Base-by-base conservation (phyloP, 2,797 vertebrate species). In the Ptychadena robeensis region DNA sequence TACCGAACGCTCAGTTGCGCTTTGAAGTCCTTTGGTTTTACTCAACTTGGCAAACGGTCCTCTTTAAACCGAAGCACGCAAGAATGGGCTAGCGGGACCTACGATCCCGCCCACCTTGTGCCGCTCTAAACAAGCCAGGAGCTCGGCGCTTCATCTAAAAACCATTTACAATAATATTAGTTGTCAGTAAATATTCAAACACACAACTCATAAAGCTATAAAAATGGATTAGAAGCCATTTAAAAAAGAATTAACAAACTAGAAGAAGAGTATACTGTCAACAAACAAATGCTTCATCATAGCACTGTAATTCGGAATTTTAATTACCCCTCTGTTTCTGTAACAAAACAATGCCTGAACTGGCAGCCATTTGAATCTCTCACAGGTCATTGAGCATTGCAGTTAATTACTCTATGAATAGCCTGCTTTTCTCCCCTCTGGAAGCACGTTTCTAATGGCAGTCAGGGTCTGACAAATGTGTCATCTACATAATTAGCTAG, bases 401-500 rank as follows among this genome's bases (percentile, higher is more conserved):
- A 94, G 93, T 96, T 95, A 96, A 96, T 96, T 95, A 96, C 94
- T 94, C 92, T 93, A 90, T 92, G 93, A 94, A 94, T 95, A 92
- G 93, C 92, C 94, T 93, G 93, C 93, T 93, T 95, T 92, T 92
- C 92, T 94, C 93, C 93, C 94, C 93, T 95, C 93, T 95, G 93
- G 94, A 95, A 94, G 92, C 94, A 93, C 93, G 91, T 94, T 92
- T 94, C 92, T 94, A 93, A 95, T 92, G 92, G 94, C 95, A 95
- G 94, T 95, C 93, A 93, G 93, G 95, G 93, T 94, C 95, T 95
- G 94, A 95, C 94, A 95, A 95, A 96, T 94, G 94, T 94, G 94
- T 94, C 95, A 94, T 96, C 95, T 94, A 93, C 93, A 93, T 96
- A 97, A 96, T 98, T 98, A 97, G 95, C 96, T 93, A 92, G 95